Percentiles rank a stretch among this genome's conserved stretches.
Evolutionary conservation across 2,888 invertebrate species (phyloP).

Genomic region (Cacoxenus indagator): DNA sequence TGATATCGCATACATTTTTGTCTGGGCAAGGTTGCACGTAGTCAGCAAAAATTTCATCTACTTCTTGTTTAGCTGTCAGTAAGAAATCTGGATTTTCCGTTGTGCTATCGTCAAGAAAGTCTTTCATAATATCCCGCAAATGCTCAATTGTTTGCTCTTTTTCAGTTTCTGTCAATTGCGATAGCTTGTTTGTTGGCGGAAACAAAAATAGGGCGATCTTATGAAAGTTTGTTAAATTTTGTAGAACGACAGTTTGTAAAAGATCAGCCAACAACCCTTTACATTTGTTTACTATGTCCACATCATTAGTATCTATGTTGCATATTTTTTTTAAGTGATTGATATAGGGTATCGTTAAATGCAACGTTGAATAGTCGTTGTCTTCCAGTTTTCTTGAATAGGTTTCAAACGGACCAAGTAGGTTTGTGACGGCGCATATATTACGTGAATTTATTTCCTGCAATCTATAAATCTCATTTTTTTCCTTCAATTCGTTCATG

Average conservation of each 20-base stretch:
- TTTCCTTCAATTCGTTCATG: slow-evolving; percentile 6
- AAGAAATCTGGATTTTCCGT: background rate
- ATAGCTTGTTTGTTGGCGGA: slow-evolving; percentile 13
- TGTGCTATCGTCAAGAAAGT: background rate
- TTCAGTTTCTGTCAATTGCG: slow-evolving; percentile 3
- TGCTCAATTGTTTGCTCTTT: slow-evolving; percentile 7
- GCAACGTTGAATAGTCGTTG: background rate
- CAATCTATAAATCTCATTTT: slow-evolving; percentile 18
- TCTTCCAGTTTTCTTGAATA: slow-evolving; percentile 1
- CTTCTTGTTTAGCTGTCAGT: background rate
- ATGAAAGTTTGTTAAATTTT: slow-evolving; percentile 1
- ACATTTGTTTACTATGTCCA: background rate
- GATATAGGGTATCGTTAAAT: background rate
- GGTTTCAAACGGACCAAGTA: background rate
- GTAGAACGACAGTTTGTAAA: background rate
- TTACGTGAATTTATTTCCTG: background rate
- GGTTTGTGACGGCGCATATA: background rate
- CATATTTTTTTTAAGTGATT: slow-evolving; percentile 1
- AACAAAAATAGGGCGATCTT: slow-evolving; percentile 20
- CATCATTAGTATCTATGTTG: background rate
- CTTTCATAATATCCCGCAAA: background rate
- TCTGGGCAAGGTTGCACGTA: background rate
- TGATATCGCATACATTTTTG: background rate
- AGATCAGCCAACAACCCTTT: background rate
- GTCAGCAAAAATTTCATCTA: background rate